Evolutionary conservation across 2,113 vertebrate genomes (phyloP).

Genomic region (Noturus placidus): DNA sequence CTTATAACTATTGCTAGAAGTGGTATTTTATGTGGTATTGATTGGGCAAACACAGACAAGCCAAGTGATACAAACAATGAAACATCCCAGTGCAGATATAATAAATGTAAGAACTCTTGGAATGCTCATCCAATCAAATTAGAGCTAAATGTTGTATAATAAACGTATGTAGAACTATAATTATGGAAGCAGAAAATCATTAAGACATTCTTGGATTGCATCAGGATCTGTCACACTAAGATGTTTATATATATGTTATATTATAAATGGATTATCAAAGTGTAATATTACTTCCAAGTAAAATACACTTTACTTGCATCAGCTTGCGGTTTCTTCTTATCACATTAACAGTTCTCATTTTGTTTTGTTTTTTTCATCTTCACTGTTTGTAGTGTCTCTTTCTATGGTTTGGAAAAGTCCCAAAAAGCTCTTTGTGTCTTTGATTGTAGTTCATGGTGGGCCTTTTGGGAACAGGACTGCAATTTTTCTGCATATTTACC

Average conservation of each 20-base stretch:
- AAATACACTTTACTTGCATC: neutral
- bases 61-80: neutral
- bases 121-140: neutral
- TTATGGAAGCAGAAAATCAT: neutral
- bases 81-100: neutral
- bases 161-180: neutral
- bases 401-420: conserved; percentile 30
- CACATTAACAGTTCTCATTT: neutral
- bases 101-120: neutral
- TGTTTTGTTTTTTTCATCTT: neutral
- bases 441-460: conserved; percentile 29
- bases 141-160: neutral
- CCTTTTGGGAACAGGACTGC: conserved; percentile 23
- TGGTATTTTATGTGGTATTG: neutral
- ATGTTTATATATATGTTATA: neutral
- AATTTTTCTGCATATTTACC: conserved; percentile 35
- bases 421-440: conserved; percentile 15
- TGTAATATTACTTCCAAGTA: neutral
- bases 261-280: neutral
- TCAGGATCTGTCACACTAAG: neutral
- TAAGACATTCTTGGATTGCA: neutral
- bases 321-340: conserved; percentile 12
- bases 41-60: neutral
- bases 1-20: neutral
- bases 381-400: conserved; percentile 11